Conservation (phyloP, 2,888 invertebrate genomes). For the Leptopilina drosophilae region DNA sequence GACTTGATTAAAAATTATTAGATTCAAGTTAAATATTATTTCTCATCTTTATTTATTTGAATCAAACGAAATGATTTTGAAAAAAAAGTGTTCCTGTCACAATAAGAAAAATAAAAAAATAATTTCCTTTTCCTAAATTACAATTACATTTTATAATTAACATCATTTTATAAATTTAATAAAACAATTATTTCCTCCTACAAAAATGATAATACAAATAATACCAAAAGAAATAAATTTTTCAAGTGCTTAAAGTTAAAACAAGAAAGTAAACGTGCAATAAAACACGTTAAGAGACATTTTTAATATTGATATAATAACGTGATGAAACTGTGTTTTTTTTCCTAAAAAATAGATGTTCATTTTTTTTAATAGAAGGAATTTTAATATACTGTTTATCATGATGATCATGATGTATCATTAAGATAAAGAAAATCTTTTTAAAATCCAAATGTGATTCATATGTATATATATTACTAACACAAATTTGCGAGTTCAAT, state of each 20-base stretch:
- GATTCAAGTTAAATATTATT: too few species aligned
- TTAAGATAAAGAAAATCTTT: constrained; percentile 21
- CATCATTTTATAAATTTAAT: too few species aligned
- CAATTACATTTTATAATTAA: too few species aligned
- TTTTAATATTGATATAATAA: neutral
- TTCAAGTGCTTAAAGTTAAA: too few species aligned
- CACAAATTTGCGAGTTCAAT: neutral
- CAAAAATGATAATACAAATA: too few species aligned
- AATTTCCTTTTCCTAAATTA: too few species aligned
- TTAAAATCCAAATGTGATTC: constrained; percentile 3
- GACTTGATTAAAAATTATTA: too few species aligned
- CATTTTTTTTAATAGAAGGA: constrained; percentile 5
- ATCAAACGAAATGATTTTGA: too few species aligned
- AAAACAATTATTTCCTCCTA: too few species aligned
- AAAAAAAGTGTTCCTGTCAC: too few species aligned
- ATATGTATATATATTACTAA: neutral
- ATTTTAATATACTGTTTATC: constrained; percentile 6
- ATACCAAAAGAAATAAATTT: neutral
- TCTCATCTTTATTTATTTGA: too few species aligned
- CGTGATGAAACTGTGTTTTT: neutral
- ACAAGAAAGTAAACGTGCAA: neutral
- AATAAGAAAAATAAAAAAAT: neutral
- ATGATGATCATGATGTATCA: constrained; percentile 32
- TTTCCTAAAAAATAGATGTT: neutral
- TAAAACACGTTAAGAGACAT: neutral